These are phyloP conservation scores for Lepus europaeus DNA, from an alignment of 2,113 vertebrate genomes.

Conservation along the genomic window DNA sequence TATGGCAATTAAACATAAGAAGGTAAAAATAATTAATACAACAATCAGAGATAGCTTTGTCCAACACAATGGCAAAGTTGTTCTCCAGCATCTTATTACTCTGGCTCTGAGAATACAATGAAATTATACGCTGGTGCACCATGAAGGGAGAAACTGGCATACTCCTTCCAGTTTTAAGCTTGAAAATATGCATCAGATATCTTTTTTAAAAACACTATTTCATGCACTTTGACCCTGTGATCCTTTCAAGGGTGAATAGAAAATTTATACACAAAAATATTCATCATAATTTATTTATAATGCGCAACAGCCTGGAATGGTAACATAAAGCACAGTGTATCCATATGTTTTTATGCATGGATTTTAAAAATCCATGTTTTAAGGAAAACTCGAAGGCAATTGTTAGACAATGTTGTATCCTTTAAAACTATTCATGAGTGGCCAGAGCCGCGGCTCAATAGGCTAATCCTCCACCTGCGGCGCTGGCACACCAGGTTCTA, in stretches of 20 bases:
- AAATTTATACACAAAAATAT: neutral
- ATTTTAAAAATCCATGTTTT: constrained; percentile 22
- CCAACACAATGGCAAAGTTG: neutral
- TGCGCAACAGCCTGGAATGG: neutral
- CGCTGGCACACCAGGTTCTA: too few species aligned
- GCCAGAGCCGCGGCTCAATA: too few species aligned
- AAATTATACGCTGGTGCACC: neutral
- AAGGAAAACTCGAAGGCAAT: neutral
- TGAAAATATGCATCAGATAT: constrained; percentile 19
- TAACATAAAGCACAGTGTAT: constrained; percentile 10
- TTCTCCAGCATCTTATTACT: neutral
- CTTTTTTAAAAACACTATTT: neutral
- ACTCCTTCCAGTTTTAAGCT: neutral
- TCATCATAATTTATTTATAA: neutral
- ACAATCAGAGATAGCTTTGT: neutral
- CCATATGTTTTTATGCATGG: neutral
- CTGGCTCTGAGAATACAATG: neutral
- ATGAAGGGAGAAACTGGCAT: neutral
- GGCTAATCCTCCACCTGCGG: too few species aligned
- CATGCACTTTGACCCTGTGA: neutral
- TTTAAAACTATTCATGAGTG: neutral
- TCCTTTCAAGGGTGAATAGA: neutral
- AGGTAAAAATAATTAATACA: constrained; percentile 16
- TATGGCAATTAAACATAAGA: neutral
- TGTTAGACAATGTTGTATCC: neutral